Percentiles rank a stretch among this genome's conserved stretches.
Conservation (phyloP, 2,888 invertebrate species). For the Antitype chi region DNA sequence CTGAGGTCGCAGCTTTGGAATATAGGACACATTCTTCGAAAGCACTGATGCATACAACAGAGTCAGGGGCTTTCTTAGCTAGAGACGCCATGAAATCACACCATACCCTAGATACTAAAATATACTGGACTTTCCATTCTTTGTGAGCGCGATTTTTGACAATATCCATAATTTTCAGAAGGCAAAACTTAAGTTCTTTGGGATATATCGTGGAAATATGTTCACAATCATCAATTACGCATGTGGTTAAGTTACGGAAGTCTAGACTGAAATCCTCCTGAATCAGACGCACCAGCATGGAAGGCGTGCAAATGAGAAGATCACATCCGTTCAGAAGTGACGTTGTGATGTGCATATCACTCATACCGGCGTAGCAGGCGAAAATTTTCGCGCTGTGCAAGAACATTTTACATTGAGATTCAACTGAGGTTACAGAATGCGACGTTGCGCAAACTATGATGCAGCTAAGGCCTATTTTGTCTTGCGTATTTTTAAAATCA, state of each 20-base stretch:
- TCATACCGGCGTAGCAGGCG: constrained; percentile 85
- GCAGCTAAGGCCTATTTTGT: constrained; percentile 91
- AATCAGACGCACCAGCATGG: constrained; percentile 87
- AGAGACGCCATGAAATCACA: constrained; percentile 90
- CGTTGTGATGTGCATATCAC: constrained; percentile 78
- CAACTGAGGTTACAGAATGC: constrained; percentile 89
- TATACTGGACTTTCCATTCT: constrained; percentile 89
- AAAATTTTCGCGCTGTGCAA: constrained; percentile 80
- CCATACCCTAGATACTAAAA: constrained; percentile 92
- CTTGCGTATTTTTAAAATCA: constrained; percentile 77
- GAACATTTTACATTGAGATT: constrained; percentile 82
- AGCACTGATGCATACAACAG: constrained; percentile 93
- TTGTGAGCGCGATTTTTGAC: constrained; percentile 83
- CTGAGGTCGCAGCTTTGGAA: constrained; percentile 87
- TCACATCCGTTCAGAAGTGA: constrained; percentile 92
- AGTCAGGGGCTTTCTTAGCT: constrained; percentile 89
- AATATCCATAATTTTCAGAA: constrained; percentile 84
- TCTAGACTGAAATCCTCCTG: constrained; percentile 87
- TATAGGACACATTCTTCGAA: constrained; percentile 94
- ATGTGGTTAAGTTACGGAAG: constrained; percentile 91
- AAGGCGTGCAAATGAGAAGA: constrained; percentile 93
- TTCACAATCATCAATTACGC: constrained; percentile 94
- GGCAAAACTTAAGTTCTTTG: constrained; percentile 83
- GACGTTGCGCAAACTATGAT: constrained; percentile 92
- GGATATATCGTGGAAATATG: constrained; percentile 90